Evolutionary conservation across 30 jellyfish, hydroid and myxozoan species (phyloP), one percentile per base, ranked within the genome.

Genomic region (Rhopilema esculentum): DNA sequence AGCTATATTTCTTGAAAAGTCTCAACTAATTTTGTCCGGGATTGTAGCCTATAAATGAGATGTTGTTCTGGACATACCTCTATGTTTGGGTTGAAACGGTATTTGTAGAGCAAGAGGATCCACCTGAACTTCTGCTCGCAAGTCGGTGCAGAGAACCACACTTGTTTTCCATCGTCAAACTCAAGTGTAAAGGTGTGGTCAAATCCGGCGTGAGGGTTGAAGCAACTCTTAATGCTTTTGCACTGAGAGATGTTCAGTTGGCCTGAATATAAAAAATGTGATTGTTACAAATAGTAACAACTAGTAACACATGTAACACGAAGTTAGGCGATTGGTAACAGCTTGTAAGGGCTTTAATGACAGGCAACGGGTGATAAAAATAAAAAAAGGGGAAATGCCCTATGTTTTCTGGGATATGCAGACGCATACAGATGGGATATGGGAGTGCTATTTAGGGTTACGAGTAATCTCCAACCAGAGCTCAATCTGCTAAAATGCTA

Each of bases 111-210:
- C 8, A 73, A 0, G 7, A 74, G 26, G 1, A 85, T 69, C 94
- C 94, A 85, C 73, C 72, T 85, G 77, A 40, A 28, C 67, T 85
- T 85, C 83, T 67, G 75, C 51, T 85, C 83, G 67, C 94, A 85
- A 0, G 94, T 29, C 7, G 84, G 70, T n/a, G 88, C 88, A 85
- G 94, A 74, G 51, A 85, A 74, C 52, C 85, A 40, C 25, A 85
- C 94, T 0, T 33, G 23, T 23, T 33, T 85, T 27, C 94, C 94
- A 74, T 85, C 94, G 28, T 80, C 24, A 40, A 78, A 85, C 72
- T 75, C 94, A 22, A 85, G 66, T 74, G 72, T 31, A 75, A 85
- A 85, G 0, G 49, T 0, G 65, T 85, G 94, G 51, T 85, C 88
- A 31, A 57, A 73, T 16, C 71, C 80, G 40, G 88, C 88, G 18